Evolutionary conservation across 2,113 vertebrate species (phyloP).

Genomic region (Alosa alosa): DNA sequence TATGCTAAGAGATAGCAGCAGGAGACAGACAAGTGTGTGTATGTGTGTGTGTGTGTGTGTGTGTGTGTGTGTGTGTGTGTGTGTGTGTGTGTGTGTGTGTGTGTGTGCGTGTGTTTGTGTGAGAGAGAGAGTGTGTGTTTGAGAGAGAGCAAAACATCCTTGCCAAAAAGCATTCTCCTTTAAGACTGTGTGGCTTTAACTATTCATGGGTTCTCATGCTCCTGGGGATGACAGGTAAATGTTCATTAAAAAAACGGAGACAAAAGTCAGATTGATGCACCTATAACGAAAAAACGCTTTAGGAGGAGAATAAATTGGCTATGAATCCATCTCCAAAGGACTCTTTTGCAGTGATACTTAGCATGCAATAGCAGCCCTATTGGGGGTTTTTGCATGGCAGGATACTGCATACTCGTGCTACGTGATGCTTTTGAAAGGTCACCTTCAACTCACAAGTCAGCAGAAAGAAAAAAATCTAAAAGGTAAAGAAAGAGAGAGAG

Average conservation of each 20-base stretch:
- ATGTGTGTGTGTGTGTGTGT: conserved; percentile 1
- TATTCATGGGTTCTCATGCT: neutral
- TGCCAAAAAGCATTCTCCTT: neutral
- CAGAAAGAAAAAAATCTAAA: neutral
- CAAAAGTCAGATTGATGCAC: neutral
- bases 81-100: neutral
- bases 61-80: neutral
- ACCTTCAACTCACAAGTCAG: neutral
- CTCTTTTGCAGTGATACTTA: neutral
- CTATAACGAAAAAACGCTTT: neutral
- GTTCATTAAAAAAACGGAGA: neutral
- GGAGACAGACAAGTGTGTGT: neutral
- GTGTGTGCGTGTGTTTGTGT: neutral
- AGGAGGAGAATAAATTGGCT: conserved; percentile 9
- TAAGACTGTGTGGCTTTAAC: neutral
- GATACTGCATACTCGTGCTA: neutral
- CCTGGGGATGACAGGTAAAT: neutral
- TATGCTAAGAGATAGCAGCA: conserved; percentile 3
- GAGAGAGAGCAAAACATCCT: neutral
- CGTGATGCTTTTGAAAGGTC: neutral
- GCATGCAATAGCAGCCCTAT: neutral
- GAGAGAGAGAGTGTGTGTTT: neutral
- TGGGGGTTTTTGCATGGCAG: neutral
- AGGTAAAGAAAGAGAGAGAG: neutral
- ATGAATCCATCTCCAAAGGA: neutral